Percentiles rank a stretch among this genome's conserved stretches.
These are phyloP conservation scores for Alauda arvensis DNA, from an alignment of 2,797 vertebrate genomes.

Conservation along the genomic window DNA sequence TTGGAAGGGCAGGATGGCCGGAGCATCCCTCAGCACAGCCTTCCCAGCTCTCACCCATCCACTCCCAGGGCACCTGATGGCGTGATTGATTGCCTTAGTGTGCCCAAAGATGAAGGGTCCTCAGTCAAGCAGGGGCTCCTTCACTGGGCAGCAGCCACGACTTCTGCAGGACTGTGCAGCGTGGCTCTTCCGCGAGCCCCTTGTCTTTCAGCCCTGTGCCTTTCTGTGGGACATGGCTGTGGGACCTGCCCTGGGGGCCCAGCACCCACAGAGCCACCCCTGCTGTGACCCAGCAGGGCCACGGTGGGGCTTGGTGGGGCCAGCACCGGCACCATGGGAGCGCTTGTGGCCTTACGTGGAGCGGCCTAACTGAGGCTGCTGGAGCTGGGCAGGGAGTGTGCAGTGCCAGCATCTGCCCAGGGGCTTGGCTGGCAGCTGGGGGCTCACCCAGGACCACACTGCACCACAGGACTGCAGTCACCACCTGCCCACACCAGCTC, in stretches of 20 bases:
- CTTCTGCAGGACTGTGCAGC: background rate
- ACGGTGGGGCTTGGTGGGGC: background rate
- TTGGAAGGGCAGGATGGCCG: accelerated
- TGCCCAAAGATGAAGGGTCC: background rate
- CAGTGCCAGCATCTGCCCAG: background rate
- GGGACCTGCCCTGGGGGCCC: background rate
- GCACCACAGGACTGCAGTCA: accelerated
- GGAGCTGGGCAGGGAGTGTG: background rate
- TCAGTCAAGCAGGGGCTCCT: accelerated
- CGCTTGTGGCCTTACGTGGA: accelerated
- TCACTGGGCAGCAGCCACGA: background rate
- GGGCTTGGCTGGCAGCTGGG: background rate
- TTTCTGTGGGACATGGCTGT: accelerated
- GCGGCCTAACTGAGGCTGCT: background rate
- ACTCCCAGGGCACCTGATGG: accelerated
- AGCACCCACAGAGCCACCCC: background rate
- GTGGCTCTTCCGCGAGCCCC: accelerated
- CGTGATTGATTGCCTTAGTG: no score
- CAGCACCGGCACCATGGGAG: accelerated
- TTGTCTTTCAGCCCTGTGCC: accelerated
- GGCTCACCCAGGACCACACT: background rate
- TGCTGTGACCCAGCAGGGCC: background rate
- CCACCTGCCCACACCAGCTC: background rate
- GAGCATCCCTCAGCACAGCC: background rate
- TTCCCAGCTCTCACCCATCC: background rate